phyloP scores from a whole-genome alignment of 2,888 invertebrate species.

The Synanthedon vespiformis region DNA sequence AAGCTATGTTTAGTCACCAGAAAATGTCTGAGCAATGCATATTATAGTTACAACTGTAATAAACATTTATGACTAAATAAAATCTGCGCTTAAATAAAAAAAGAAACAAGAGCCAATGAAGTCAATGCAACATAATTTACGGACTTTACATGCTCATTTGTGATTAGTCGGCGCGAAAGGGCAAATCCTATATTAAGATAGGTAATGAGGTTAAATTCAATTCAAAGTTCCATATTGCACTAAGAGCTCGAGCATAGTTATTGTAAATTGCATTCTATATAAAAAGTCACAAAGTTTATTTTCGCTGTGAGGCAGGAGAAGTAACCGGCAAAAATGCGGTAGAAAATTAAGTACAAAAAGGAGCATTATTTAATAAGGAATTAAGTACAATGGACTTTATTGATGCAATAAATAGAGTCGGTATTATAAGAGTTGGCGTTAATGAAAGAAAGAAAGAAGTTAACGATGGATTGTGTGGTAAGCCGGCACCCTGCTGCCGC shows the following conservation, averaged over 20 bases:
- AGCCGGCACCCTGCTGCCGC: slow-evolving; percentile 70
- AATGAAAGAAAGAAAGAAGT: slow-evolving; percentile 69
- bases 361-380: slow-evolving; percentile 43
- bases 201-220: slow-evolving; percentile 68
- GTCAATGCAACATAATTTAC: slow-evolving; percentile 69
- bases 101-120: slow-evolving; percentile 43
- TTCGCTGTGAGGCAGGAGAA: slow-evolving; percentile 27
- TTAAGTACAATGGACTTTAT: slow-evolving; percentile 50
- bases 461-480: slow-evolving; percentile 72
- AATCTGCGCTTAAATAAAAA: slow-evolving; percentile 43
- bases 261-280: slow-evolving; percentile 37
- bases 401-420: slow-evolving; percentile 40
- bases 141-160: slow-evolving; percentile 69
- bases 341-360: slow-evolving; percentile 64
- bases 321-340: slow-evolving; percentile 64
- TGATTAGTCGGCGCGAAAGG: slow-evolving; percentile 71
- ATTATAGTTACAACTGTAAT: slow-evolving; percentile 62
- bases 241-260: slow-evolving; percentile 24
- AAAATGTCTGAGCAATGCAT: slow-evolving; percentile 35
- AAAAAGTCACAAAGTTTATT: slow-evolving; percentile 37
- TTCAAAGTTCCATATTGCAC: slow-evolving; percentile 27
- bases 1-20: slow-evolving; percentile 25
- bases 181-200: slow-evolving; percentile 71
- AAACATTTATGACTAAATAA: slow-evolving; percentile 68
- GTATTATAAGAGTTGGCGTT: slow-evolving; percentile 47